Evolutionary conservation across 2,113 vertebrate species (phyloP).

Genomic region (Vulpes lagopus): DNA sequence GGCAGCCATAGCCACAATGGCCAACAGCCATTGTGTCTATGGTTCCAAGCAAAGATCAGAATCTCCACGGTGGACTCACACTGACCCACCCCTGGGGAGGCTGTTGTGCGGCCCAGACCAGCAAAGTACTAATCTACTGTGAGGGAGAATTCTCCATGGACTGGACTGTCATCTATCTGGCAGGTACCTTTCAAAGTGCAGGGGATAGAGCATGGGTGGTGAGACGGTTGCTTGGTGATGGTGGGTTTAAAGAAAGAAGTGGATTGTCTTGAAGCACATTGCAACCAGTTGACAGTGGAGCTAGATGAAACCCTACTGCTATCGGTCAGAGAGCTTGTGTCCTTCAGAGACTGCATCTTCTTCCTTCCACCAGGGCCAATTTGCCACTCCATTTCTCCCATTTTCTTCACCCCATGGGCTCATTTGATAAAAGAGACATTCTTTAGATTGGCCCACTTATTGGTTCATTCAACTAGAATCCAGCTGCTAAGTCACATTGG

Average conservation of each 20-base stretch:
- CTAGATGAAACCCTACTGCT: neutral
- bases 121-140: fast-evolving
- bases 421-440: neutral
- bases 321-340: fast-evolving
- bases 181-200: neutral
- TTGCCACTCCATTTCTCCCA: neutral
- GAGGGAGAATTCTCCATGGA: neutral
- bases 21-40: no score
- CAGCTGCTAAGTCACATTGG: neutral
- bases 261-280: neutral
- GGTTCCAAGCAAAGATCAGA: neutral
- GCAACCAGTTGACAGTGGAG: fast-evolving
- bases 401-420: neutral
- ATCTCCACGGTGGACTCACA: neutral
- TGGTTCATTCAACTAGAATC: neutral
- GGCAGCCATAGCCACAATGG: neutral
- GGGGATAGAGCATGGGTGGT: neutral
- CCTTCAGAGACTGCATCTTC: neutral
- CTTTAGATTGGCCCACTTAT: neutral
- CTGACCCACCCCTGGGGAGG: neutral
- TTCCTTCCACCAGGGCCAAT: neutral
- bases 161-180: neutral
- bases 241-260: neutral
- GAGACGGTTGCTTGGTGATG: neutral
- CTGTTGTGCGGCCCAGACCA: fast-evolving